phyloP scores from a whole-genome alignment of 2,797 vertebrate genomes.

The Nyctalus aviator region DNA sequence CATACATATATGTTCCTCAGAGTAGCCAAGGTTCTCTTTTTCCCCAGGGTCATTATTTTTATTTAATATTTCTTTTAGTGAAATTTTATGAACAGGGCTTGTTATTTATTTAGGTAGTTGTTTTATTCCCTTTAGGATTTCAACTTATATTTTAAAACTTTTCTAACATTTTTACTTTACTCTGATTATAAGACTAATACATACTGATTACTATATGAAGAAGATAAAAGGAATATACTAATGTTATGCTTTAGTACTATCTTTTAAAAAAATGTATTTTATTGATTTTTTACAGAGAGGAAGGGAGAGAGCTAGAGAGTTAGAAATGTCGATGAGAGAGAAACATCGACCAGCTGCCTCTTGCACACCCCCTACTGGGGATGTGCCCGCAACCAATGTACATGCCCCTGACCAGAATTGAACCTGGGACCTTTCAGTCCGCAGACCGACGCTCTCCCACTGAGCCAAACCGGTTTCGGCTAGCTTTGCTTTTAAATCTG shows the following conservation, averaged over 20 bases:
- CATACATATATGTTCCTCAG: neutral
- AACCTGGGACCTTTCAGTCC: no score
- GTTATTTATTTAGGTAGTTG: neutral
- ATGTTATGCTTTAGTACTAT: neutral
- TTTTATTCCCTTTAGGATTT: neutral
- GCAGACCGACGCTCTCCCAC: no score
- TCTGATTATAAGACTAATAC: slow-evolving; percentile 7
- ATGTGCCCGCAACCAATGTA: no score
- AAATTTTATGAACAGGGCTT: neutral
- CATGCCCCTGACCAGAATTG: no score
- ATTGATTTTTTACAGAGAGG: no score
- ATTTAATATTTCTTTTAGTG: neutral
- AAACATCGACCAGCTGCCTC: no score
- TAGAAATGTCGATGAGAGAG: no score
- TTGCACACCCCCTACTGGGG: no score
- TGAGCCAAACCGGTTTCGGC: no score
- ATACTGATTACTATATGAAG: neutral
- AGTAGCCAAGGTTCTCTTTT: neutral
- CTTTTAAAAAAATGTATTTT: no score
- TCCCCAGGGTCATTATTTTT: neutral
- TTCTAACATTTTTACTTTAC: slow-evolving; percentile 15
- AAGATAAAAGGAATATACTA: neutral
- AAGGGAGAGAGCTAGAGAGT: no score
- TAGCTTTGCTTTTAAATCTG: neutral
- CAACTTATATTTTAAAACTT: neutral